phyloP scores from a whole-genome alignment of 1,140 invertebrate species.

The Drosophila sucinea region DNA sequence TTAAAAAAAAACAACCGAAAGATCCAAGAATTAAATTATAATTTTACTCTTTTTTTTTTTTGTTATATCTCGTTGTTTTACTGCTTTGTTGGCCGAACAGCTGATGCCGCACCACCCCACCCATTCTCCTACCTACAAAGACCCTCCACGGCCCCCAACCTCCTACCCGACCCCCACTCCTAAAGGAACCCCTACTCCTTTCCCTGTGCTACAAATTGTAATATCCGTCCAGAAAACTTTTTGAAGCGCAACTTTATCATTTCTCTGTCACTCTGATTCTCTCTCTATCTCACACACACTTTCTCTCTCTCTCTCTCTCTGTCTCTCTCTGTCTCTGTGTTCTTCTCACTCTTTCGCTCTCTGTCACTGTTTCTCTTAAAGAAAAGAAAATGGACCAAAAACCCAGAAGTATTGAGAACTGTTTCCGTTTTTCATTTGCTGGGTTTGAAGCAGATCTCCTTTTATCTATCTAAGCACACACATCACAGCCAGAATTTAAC shows the following conservation, averaged over 20 bases:
- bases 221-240: constrained; percentile 80
- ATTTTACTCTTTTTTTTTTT: neutral
- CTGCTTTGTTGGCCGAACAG: constrained; percentile 3
- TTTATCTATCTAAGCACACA: constrained; percentile 28
- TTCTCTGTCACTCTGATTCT: constrained; percentile 4
- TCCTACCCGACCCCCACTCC: neutral
- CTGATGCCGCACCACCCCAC: neutral
- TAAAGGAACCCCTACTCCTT: neutral
- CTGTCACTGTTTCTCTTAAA: neutral
- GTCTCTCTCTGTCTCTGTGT: constrained; percentile 9
- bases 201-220: constrained; percentile 70
- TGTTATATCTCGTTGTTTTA: neutral
- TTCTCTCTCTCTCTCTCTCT: constrained; percentile 8
- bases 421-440: neutral
- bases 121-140: neutral
- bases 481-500: constrained; percentile 64
- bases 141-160: neutral
- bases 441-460: constrained; percentile 22
- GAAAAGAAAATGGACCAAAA: constrained; percentile 60
- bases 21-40: neutral
- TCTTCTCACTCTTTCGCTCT: constrained; percentile 2
- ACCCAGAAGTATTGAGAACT: constrained; percentile 33
- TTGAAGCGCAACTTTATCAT: constrained; percentile 59
- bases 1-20: constrained; percentile 31
- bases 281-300: neutral